Percentiles rank a stretch among this genome's conserved stretches.
phyloP scores from a whole-genome alignment of 2,797 vertebrate genomes.

The Anguilla anguilla region DNA sequence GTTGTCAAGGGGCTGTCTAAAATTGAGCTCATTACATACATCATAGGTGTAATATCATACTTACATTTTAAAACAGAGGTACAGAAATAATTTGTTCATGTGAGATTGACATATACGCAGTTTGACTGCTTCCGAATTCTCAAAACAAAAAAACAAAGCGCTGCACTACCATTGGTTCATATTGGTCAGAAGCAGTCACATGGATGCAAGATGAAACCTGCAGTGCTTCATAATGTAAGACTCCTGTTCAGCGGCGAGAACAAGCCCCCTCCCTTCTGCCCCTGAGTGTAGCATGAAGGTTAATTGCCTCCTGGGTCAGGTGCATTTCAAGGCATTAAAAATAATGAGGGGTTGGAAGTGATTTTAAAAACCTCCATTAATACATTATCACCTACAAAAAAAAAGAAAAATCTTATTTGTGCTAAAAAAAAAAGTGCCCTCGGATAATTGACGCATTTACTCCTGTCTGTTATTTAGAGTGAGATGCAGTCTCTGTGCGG shows the following conservation, averaged over 20 bases:
- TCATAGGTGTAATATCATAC: neutral
- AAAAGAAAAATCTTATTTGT: conserved; percentile 11
- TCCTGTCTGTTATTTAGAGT: neutral
- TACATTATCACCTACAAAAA: conserved; percentile 1
- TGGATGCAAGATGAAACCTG: neutral
- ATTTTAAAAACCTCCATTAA: conserved; percentile 35
- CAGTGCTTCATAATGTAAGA: neutral
- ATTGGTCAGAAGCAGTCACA: neutral
- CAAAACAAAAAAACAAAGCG: neutral
- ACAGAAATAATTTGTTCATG: neutral
- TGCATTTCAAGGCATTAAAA: conserved; percentile 37
- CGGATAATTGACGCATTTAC: conserved; percentile 12
- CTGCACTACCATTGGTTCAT: neutral
- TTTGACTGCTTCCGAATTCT: neutral
- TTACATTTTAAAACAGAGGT: neutral
- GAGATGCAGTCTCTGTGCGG: neutral
- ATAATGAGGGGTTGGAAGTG: conserved; percentile 22
- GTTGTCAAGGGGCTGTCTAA: no score
- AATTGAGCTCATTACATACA: neutral
- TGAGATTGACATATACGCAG: neutral
- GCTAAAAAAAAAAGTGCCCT: neutral
- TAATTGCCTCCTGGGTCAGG: conserved; percentile 32
- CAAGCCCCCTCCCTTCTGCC: neutral
- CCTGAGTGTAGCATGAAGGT: conserved; percentile 22
- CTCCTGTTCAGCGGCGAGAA: neutral